A percentile compares a stretch with the other conserved stretches of the same genome.
phyloP scores from a whole-genome alignment of 2,797 vertebrate species.

The Macrochelys suwanniensis region DNA sequence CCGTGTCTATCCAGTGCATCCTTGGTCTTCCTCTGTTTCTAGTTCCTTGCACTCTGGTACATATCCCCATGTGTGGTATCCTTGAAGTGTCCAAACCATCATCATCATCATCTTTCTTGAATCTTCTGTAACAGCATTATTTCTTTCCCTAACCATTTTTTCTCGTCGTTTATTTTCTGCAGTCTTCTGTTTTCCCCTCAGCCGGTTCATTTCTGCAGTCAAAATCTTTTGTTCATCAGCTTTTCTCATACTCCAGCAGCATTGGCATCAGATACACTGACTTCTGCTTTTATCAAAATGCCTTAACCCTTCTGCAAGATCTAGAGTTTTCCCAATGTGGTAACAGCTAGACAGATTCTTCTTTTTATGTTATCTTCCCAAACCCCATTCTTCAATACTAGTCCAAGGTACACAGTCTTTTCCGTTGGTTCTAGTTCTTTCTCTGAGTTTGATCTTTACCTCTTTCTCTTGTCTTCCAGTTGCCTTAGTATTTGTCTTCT shows the following conservation, averaged over 20 bases:
- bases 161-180: neutral
- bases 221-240: neutral
- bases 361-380: too few relatives aligned
- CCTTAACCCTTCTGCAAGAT: too few relatives aligned
- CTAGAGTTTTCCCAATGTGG: too few relatives aligned
- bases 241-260: neutral
- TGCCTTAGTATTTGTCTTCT: too few relatives aligned
- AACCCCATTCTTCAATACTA: too few relatives aligned
- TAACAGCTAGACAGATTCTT: too few relatives aligned
- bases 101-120: neutral
- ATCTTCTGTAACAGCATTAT: neutral
- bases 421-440: too few relatives aligned
- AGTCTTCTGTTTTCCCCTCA: neutral
- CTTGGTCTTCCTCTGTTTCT: neutral
- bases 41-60: too few relatives aligned
- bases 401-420: too few relatives aligned
- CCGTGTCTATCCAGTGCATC: neutral
- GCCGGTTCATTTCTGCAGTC: neutral
- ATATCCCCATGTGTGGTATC: too few relatives aligned
- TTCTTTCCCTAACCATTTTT: neutral
- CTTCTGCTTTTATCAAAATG: neutral
- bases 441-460: too few relatives aligned
- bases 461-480: too few relatives aligned
- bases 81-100: neutral
- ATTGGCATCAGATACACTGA: neutral